Conservation (phyloP, 1,140 invertebrate species). For the Scylla paramamosain region DNA sequence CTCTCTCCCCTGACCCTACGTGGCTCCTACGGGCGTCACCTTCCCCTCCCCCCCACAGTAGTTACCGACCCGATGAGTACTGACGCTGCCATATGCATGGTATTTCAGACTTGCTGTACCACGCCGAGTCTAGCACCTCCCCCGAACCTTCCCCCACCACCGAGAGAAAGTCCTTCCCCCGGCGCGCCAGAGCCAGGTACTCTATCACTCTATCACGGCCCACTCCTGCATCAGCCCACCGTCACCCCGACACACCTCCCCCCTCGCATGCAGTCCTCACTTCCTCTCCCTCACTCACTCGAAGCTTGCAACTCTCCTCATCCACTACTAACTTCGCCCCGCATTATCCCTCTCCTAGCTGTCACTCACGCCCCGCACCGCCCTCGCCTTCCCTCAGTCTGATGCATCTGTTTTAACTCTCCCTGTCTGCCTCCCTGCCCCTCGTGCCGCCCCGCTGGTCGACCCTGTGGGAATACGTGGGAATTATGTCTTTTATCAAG, state of each 20-base stretch:
- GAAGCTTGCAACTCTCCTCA: neutral
- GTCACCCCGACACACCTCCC: neutral
- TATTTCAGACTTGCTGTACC: conserved; percentile 76
- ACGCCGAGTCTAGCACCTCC: conserved; percentile 77
- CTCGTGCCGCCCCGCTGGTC: neutral
- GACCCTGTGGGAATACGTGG: no score
- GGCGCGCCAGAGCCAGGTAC: conserved; percentile 77
- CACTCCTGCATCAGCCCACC: conserved; percentile 22
- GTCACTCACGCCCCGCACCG: neutral
- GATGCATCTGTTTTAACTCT: neutral
- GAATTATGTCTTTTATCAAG: no score
- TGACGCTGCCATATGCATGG: conserved; percentile 63
- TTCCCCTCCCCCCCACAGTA: neutral
- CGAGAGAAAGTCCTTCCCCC: conserved; percentile 77
- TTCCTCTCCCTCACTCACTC: neutral
- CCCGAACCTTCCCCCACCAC: conserved; percentile 77
- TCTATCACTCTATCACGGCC: conserved; percentile 50
- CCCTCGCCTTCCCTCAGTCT: neutral
- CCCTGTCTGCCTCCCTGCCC: neutral
- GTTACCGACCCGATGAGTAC: conserved; percentile 58
- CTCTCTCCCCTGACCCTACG: neutral
- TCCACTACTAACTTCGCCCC: neutral
- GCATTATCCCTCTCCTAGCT: neutral
- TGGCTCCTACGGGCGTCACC: neutral
- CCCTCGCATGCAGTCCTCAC: neutral